phyloP scores from a whole-genome alignment of 2,888 invertebrate species.

The Falcaria lacertinaria region DNA sequence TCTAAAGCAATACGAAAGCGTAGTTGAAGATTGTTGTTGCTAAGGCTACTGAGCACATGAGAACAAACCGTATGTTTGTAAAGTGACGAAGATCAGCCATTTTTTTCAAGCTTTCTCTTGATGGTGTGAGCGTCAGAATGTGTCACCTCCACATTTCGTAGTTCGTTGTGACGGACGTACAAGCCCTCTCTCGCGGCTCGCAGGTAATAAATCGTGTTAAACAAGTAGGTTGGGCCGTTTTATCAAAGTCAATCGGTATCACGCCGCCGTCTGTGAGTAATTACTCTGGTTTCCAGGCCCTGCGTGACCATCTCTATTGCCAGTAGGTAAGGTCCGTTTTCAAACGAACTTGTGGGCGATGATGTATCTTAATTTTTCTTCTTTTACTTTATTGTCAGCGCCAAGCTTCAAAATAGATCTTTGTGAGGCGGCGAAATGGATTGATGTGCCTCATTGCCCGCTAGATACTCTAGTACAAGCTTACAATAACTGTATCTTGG shows the following conservation, averaged over 20 bases:
- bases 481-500: too few relatives aligned
- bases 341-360: background rate
- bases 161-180: conserved; percentile 33
- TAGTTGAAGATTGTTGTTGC: too few relatives aligned
- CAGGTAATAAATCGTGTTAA: conserved; percentile 78
- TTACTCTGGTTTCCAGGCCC: conserved; percentile 32
- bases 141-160: conserved; percentile 31
- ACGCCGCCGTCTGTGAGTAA: conserved; percentile 68
- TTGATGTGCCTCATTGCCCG: too few relatives aligned
- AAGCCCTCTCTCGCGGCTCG: conserved; percentile 58
- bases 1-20: too few relatives aligned
- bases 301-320: background rate
- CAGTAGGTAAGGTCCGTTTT: background rate
- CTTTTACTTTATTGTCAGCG: conserved; percentile 2
- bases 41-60: too few relatives aligned
- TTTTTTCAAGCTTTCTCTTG: too few relatives aligned
- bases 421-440: background rate
- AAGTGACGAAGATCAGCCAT: too few relatives aligned
- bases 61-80: too few relatives aligned
- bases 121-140: too few relatives aligned
- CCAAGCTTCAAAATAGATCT: background rate
- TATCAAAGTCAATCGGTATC: conserved; percentile 78
- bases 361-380: conserved; percentile 1
- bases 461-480: too few relatives aligned
- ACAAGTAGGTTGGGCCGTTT: conserved; percentile 78